Percentiles rank a stretch among this genome's conserved stretches.
Conservation (phyloP, 2,113 vertebrate species). For the Tringa solitaria region DNA sequence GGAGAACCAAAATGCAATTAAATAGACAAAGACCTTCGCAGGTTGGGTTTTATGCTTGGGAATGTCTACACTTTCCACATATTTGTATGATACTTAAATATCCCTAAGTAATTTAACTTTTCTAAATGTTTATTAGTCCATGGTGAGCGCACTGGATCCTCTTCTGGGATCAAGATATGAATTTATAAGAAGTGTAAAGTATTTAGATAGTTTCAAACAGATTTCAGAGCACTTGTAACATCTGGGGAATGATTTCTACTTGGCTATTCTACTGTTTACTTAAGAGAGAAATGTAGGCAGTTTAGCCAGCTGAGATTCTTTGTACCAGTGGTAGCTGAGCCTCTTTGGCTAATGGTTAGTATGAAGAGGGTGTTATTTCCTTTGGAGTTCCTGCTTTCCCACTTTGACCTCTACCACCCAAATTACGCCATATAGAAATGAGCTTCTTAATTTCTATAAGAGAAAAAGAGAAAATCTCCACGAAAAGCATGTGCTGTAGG, state of each 20-base stretch:
- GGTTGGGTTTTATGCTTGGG: neutral
- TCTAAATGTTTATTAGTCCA: conserved; percentile 66
- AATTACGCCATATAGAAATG: neutral
- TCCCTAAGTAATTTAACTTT: conserved; percentile 63
- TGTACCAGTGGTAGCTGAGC: neutral
- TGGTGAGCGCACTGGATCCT: conserved; percentile 22
- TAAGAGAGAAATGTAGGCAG: conserved; percentile 25
- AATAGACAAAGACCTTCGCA: conserved; percentile 3
- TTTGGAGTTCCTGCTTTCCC: neutral
- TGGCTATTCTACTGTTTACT: conserved; percentile 46
- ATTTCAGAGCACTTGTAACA: conserved; percentile 34
- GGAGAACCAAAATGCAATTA: neutral
- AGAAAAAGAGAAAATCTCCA: neutral
- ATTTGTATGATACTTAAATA: conserved; percentile 58
- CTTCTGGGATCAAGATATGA: conserved; percentile 57
- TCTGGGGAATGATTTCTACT: conserved; percentile 49
- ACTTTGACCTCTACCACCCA: neutral
- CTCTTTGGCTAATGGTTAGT: neutral
- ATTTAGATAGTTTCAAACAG: conserved; percentile 53
- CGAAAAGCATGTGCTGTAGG: neutral
- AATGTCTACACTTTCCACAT: neutral
- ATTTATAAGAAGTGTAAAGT: conserved; percentile 44
- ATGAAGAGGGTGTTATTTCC: neutral
- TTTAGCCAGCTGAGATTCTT: neutral
- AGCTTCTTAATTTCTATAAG: neutral